phyloP scores from a whole-genome alignment of 2,888 invertebrate genomes.

The Drosophila melanocephala region DNA sequence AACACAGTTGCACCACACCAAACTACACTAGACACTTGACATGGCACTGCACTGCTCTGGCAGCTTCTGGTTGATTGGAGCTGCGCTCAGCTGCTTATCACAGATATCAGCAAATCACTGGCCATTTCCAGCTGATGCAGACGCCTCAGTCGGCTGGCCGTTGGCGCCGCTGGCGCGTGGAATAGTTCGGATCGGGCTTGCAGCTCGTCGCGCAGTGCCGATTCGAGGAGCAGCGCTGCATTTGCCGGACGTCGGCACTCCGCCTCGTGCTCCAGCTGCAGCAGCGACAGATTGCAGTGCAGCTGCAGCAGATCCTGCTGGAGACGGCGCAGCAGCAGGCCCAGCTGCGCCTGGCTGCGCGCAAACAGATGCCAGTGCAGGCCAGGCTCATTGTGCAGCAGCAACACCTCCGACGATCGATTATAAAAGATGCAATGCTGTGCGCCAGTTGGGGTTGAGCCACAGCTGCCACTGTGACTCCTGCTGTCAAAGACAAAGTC shows the following conservation, averaged over 20 bases:
- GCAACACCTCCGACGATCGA: slow-evolving; percentile 51
- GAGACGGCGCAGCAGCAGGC: slow-evolving; percentile 68
- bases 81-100: slow-evolving; percentile 38
- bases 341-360: slow-evolving; percentile 51
- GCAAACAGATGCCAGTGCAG: slow-evolving; percentile 71
- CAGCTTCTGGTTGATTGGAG: not conserved
- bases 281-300: slow-evolving; percentile 66
- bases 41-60: no score
- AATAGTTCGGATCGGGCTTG: slow-evolving; percentile 35
- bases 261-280: slow-evolving; percentile 36
- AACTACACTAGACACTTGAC: no score
- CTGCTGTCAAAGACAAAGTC: slow-evolving; percentile 26
- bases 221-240: slow-evolving; percentile 61
- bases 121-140: slow-evolving; percentile 59
- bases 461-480: not conserved
- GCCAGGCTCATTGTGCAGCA: slow-evolving; percentile 55
- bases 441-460: not conserved
- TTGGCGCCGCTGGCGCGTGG: slow-evolving; percentile 4
- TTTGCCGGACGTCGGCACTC: slow-evolving; percentile 18
- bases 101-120: slow-evolving; percentile 57
- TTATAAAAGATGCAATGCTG: slow-evolving; percentile 70
- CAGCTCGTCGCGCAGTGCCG: slow-evolving; percentile 73
- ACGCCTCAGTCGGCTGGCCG: slow-evolving; percentile 4
- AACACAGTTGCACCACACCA: no score
- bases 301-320: slow-evolving; percentile 63